phyloP scores from a whole-genome alignment of 2,797 vertebrate species.

The Carapus acus region DNA sequence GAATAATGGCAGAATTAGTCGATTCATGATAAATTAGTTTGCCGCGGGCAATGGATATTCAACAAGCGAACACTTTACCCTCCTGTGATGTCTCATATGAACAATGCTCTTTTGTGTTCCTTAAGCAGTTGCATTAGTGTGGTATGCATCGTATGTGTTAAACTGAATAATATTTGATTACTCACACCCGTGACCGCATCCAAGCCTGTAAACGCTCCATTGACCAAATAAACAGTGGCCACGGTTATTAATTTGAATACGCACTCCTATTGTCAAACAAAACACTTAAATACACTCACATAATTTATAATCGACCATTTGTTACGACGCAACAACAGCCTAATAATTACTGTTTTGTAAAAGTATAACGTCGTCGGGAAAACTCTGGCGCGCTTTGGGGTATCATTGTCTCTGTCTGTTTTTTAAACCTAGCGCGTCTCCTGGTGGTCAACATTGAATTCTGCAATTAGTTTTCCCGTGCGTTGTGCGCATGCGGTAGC shows the following conservation, averaged over 20 bases:
- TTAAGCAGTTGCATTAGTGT: neutral
- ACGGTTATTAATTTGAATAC: too few relatives aligned
- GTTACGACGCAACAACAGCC: neutral
- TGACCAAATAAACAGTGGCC: neutral
- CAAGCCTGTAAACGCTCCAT: neutral
- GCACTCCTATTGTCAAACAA: too few relatives aligned
- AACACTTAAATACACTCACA: too few relatives aligned
- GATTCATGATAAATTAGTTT: too few relatives aligned
- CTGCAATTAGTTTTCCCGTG: too few relatives aligned
- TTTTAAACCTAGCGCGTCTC: slow-evolving; percentile 15
- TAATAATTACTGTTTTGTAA: neutral
- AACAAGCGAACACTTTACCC: too few relatives aligned
- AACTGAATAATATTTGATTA: neutral
- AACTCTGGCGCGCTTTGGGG: neutral
- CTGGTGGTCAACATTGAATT: slow-evolving; percentile 32
- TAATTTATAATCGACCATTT: too few relatives aligned
- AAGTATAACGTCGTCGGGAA: neutral
- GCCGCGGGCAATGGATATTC: too few relatives aligned
- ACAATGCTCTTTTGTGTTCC: neutral
- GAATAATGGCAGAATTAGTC: too few relatives aligned
- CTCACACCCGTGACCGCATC: neutral
- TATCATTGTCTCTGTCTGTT: neutral
- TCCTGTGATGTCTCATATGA: neutral
- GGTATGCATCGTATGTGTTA: neutral
- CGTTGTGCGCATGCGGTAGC: neutral